Percentiles rank a stretch among this genome's conserved stretches.
These are phyloP conservation scores for Anguilla rostrata DNA, from an alignment of 2,113 vertebrate genomes.

Conservation along the genomic window DNA sequence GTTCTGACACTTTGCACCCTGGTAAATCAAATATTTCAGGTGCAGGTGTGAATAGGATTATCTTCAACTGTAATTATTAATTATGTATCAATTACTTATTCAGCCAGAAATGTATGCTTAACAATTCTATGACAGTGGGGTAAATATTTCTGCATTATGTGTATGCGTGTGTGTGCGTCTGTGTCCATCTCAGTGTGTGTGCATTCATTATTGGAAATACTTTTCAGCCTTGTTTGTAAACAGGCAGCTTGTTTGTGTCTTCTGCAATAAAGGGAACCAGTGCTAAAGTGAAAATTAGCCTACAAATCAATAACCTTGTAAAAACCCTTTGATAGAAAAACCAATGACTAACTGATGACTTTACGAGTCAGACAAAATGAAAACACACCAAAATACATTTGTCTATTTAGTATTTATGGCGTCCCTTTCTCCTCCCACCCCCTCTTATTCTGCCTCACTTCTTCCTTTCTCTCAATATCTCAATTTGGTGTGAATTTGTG, in stretches of 20 bases:
- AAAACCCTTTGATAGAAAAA: background rate
- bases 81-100: too few relatives aligned
- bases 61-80: too few relatives aligned
- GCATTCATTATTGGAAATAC: background rate
- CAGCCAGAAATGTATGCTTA: too few relatives aligned
- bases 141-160: too few relatives aligned
- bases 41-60: too few relatives aligned
- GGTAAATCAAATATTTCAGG: too few relatives aligned
- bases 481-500: background rate
- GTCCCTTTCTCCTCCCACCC: background rate
- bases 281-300: background rate
- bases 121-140: too few relatives aligned
- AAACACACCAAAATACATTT: background rate
- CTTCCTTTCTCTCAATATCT: background rate
- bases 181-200: background rate
- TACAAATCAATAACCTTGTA: background rate
- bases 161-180: background rate
- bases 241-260: background rate
- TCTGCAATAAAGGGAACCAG: background rate
- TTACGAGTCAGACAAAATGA: background rate
- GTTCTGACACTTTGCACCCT: too few relatives aligned
- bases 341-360: background rate
- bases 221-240: background rate
- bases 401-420: background rate
- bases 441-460: background rate